These are phyloP conservation scores for Lytechinus variegatus DNA, from an alignment of 35 echinoderm and acorn worm genomes.

Conservation along the genomic window DNA sequence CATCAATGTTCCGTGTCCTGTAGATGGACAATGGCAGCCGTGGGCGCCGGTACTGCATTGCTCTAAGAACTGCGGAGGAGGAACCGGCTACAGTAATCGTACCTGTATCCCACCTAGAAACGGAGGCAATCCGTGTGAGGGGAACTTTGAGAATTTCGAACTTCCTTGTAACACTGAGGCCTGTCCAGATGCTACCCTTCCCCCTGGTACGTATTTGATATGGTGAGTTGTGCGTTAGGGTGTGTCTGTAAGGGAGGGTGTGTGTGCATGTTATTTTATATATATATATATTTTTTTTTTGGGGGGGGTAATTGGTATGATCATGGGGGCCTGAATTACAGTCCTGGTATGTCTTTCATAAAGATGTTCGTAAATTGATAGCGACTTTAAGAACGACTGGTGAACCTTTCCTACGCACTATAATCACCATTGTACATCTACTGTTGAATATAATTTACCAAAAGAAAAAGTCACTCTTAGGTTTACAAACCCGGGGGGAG, in stretches of 20 bases:
- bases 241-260: too few species aligned
- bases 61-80: conserved; percentile 51
- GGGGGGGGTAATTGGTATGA: background rate
- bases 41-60: conserved; percentile 44
- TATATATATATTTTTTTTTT: background rate
- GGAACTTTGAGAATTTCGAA: background rate
- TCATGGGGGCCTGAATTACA: too few species aligned
- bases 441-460: too few species aligned
- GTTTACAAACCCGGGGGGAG: too few species aligned
- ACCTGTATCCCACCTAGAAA: conserved; percentile 40
- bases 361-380: too few species aligned
- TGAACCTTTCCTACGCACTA: too few species aligned
- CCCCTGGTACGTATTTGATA: conserved; percentile 3
- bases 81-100: conserved; percentile 21
- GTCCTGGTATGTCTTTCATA: too few species aligned
- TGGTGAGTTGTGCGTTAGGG: too few species aligned
- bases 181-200: conserved; percentile 43
- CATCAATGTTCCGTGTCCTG: conserved; percentile 19
- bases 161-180: conserved; percentile 34
- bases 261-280: background rate
- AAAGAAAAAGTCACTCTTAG: too few species aligned
- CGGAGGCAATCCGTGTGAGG: conserved; percentile 47
- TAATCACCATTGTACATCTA: too few species aligned
- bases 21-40: conserved; percentile 47
- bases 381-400: too few species aligned